Evolutionary conservation across 2,797 vertebrate genomes (phyloP).

Genomic region (Prionace glauca): DNA sequence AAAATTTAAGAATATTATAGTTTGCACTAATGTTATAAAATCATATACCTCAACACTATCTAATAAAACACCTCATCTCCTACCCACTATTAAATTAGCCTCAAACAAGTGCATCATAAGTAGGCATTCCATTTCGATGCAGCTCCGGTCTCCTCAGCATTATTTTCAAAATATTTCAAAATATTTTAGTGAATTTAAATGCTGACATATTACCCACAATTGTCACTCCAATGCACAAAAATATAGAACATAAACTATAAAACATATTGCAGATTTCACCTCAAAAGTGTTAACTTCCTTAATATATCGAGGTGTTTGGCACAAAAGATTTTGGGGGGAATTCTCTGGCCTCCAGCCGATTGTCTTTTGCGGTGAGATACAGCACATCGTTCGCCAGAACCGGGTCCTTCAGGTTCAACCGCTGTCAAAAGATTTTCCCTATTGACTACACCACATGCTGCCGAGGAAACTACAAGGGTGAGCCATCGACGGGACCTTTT

Average conservation of each 20-base stretch:
- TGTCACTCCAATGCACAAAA: not conserved
- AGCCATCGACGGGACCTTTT: too few species aligned
- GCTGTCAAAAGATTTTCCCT: too few species aligned
- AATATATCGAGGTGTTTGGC: not conserved
- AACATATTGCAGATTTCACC: not conserved
- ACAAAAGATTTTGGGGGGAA: too few species aligned
- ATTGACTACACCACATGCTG: too few species aligned
- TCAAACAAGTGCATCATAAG: not conserved
- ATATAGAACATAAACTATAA: not conserved
- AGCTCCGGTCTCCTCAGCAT: not conserved
- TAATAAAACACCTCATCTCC: not conserved
- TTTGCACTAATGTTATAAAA: not conserved
- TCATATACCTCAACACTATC: not conserved
- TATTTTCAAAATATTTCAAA: not conserved
- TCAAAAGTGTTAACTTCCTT: not conserved
- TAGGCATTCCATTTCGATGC: not conserved
- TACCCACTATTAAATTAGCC: not conserved
- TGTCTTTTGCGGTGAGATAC: too few species aligned
- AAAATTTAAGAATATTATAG: not conserved
- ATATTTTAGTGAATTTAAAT: not conserved
- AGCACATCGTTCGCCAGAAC: too few species aligned
- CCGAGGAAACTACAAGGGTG: too few species aligned
- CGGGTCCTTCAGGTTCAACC: too few species aligned
- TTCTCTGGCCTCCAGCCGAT: too few species aligned
- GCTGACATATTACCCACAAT: not conserved